These are phyloP conservation scores for Anthopleura sola DNA, from an alignment of 64 coral and sea anemone species.

Conservation along the genomic window DNA sequence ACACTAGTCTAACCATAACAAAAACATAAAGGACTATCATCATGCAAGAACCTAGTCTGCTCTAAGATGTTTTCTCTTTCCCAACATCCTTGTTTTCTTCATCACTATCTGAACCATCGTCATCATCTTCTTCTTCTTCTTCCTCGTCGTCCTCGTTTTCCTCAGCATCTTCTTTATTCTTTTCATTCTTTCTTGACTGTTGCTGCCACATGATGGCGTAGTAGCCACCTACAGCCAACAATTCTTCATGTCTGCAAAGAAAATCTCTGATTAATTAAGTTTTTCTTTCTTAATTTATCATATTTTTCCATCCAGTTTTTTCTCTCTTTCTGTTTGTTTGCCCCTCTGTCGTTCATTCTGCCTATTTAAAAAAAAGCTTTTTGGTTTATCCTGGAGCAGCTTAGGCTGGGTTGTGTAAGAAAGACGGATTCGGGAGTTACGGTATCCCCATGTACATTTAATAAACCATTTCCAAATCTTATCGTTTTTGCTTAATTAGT, in stretches of 20 bases:
- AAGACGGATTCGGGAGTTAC: too few species aligned
- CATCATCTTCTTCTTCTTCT: neutral
- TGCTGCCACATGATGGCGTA: slow-evolving; percentile 78
- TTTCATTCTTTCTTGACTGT: slow-evolving; percentile 41
- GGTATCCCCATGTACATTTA: too few species aligned
- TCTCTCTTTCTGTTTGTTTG: too few species aligned
- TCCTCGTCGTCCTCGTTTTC: neutral
- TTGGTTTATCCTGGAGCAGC: too few species aligned
- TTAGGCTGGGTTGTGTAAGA: too few species aligned
- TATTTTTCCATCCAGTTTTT: neutral
- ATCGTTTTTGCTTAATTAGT: too few species aligned
- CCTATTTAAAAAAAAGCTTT: too few species aligned
- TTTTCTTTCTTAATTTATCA: neutral
- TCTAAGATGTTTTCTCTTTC: slow-evolving; percentile 7
- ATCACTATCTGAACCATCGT: neutral
- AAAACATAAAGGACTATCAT: neutral
- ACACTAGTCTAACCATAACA: neutral
- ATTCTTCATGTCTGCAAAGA: slow-evolving; percentile 55
- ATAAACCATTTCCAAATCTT: too few species aligned
- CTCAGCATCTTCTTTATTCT: neutral
- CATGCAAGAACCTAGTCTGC: neutral
- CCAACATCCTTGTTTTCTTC: neutral
- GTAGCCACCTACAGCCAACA: slow-evolving; percentile 40
- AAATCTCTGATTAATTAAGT: neutral
- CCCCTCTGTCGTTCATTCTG: too few species aligned